These are phyloP conservation scores for Barypeithes pellucidus DNA, from an alignment of 2,888 invertebrate species.

Conservation along the genomic window DNA sequence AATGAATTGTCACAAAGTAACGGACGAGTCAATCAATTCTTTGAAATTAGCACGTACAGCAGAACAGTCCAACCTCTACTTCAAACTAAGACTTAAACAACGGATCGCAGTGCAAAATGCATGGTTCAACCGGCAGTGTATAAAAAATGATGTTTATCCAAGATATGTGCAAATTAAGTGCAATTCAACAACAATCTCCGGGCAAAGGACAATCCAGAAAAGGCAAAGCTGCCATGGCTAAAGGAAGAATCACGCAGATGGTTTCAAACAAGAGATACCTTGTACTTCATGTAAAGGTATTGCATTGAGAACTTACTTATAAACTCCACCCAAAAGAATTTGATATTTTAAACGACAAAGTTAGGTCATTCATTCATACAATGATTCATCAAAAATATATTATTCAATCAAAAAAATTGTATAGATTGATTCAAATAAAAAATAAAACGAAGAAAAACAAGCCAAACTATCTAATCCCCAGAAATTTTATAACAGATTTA, in stretches of 20 bases:
- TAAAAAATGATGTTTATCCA: background rate
- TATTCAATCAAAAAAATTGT: background rate
- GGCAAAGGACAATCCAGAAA: background rate
- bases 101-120: background rate
- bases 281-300: background rate
- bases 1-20: no score
- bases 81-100: background rate
- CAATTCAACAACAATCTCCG: background rate
- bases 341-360: background rate
- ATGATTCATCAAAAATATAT: background rate
- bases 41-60: background rate
- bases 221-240: background rate
- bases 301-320: background rate
- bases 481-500: no score
- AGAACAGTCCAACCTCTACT: background rate
- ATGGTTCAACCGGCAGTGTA: background rate
- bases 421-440: background rate
- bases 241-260: background rate
- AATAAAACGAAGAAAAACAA: no score
- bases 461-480: no score
- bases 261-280: background rate
- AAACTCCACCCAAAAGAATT: background rate
- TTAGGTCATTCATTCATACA: background rate
- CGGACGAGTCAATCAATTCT: no score
- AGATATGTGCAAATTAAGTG: background rate